Evolutionary conservation across 2,797 vertebrate genomes (phyloP).

Genomic region (Taeniopygia guttata): DNA sequence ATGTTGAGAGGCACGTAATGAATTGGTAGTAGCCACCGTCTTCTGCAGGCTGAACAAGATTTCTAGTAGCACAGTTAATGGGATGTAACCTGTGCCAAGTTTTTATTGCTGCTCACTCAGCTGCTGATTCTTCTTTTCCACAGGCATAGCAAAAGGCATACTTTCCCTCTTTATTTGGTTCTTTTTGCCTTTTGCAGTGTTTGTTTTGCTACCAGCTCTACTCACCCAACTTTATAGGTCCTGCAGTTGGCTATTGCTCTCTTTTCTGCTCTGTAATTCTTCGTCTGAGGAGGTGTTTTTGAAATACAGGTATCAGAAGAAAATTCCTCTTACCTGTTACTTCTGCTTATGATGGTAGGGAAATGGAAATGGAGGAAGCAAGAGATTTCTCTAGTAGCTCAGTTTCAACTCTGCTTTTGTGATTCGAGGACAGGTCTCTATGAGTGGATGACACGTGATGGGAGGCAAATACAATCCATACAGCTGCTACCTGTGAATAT

Average conservation of each 20-base stretch:
- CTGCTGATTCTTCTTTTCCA: constrained; percentile 35
- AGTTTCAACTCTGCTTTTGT: not conserved
- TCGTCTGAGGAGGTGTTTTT: not conserved
- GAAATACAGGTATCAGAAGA: not conserved
- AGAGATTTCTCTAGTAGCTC: not conserved
- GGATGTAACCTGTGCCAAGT: constrained; percentile 47
- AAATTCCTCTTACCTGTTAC: not conserved
- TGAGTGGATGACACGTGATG: not conserved
- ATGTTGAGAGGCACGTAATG: constrained; percentile 49
- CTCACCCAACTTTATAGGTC: not conserved
- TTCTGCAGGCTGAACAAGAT: constrained; percentile 29
- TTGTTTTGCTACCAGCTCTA: not conserved
- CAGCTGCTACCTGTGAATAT: not conserved
- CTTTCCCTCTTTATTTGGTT: not conserved
- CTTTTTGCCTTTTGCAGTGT: not conserved
- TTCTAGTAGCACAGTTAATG: constrained; percentile 41
- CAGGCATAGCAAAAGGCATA: not conserved
- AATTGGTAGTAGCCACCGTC: constrained; percentile 35
- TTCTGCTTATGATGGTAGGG: not conserved
- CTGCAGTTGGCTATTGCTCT: not conserved
- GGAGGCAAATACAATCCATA: not conserved
- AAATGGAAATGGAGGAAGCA: not conserved
- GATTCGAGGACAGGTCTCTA: not conserved
- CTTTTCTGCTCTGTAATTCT: not conserved
- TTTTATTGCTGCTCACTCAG: constrained; percentile 50